These are phyloP conservation scores for Heliothis peltigera DNA, from an alignment of 2,888 invertebrate genomes.

Conservation along the genomic window DNA sequence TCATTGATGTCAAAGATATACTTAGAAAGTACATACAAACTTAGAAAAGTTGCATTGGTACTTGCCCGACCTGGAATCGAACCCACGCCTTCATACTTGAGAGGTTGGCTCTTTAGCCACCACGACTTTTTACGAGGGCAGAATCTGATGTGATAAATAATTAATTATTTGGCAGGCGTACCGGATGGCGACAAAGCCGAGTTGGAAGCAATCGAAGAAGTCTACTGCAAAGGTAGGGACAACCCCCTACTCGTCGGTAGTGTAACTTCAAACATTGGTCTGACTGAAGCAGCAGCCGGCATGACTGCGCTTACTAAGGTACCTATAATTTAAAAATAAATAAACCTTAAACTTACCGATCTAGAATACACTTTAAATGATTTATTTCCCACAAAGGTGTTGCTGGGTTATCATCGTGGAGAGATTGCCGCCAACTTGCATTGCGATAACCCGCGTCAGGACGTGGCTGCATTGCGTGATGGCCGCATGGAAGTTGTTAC, in stretches of 20 bases:
- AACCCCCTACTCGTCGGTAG: slow-evolving; percentile 89
- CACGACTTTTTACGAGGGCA: too few relatives aligned
- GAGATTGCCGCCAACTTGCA: slow-evolving; percentile 92
- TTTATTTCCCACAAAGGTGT: neutral
- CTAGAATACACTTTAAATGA: too few relatives aligned
- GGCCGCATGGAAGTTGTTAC: slow-evolving; percentile 89
- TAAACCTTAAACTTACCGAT: too few relatives aligned
- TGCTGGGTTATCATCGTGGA: neutral
- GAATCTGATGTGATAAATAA: neutral
- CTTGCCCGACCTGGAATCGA: too few relatives aligned
- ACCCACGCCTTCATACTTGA: too few relatives aligned
- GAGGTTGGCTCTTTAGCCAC: too few relatives aligned
- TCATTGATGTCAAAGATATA: too few relatives aligned
- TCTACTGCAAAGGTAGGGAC: slow-evolving; percentile 85
- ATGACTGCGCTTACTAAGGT: slow-evolving; percentile 90
- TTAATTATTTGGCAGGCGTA: slow-evolving; percentile 67
- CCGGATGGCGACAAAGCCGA: slow-evolving; percentile 91
- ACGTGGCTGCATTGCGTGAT: slow-evolving; percentile 82
- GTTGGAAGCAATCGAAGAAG: slow-evolving; percentile 88
- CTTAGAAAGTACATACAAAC: too few relatives aligned
- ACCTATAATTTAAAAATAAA: neutral
- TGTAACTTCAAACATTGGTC: slow-evolving; percentile 78
- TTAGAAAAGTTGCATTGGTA: too few relatives aligned
- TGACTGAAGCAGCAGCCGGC: slow-evolving; percentile 74
- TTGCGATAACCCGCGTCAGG: slow-evolving; percentile 88